Evolutionary conservation across 2,797 vertebrate species (phyloP).

Genomic region (Aldrovandia affinis): DNA sequence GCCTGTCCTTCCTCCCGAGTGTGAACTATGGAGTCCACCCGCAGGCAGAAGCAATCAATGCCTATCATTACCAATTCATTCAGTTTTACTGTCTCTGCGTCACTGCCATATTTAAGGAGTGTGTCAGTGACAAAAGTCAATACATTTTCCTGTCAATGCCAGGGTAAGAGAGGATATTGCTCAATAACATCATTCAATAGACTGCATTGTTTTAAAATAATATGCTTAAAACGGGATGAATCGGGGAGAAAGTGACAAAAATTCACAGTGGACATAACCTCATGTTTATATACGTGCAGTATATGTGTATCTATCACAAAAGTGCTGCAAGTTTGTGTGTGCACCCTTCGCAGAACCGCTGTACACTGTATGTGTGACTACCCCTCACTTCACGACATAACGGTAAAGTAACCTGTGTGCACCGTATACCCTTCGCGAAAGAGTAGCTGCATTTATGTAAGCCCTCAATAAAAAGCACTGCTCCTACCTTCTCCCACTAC

Average conservation of each 20-base stretch:
- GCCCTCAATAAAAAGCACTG: neutral
- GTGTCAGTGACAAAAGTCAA: neutral
- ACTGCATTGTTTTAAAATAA: neutral
- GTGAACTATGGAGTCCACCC: neutral
- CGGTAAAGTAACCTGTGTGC: neutral
- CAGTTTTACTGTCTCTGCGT: neutral
- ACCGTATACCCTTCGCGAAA: neutral
- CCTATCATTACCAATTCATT: neutral
- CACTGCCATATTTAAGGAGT: neutral
- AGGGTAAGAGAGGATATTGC: neutral
- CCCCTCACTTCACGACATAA: neutral
- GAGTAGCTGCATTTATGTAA: neutral
- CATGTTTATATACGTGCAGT: neutral
- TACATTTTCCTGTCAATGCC: neutral
- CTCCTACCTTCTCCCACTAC: constrained; percentile 12
- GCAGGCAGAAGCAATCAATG: neutral
- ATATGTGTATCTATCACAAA: neutral
- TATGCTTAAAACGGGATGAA: neutral
- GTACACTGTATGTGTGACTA: neutral
- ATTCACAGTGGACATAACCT: neutral
- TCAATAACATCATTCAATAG: constrained; percentile 3
- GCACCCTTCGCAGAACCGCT: neutral
- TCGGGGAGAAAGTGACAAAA: neutral
- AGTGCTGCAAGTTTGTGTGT: neutral
- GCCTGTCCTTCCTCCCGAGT: neutral